A percentile compares a stretch with the other conserved stretches of the same genome.
Evolutionary conservation across 2,888 invertebrate species (phyloP).

Genomic region (Ornithoptera alexandrae): DNA sequence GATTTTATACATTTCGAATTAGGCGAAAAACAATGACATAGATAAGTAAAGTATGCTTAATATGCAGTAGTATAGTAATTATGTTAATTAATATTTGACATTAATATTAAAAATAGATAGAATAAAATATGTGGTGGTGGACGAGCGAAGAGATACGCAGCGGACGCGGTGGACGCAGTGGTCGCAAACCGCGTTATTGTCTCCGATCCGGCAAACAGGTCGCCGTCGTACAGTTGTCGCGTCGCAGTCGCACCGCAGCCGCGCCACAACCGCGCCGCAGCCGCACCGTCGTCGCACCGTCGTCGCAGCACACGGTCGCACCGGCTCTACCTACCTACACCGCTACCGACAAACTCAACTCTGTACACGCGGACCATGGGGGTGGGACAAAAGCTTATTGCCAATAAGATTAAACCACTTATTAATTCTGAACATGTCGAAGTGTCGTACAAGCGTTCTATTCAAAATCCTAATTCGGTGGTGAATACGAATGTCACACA

Average conservation of each 20-base stretch:
- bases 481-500: conserved; percentile 40
- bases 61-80: conserved; percentile 77
- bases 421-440: conserved; percentile 41
- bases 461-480: conserved; percentile 50
- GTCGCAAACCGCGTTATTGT: conserved; percentile 58
- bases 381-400: conserved; percentile 48
- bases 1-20: conserved; percentile 80
- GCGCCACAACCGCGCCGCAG: conserved; percentile 17
- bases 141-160: conserved; percentile 71
- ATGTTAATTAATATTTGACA: conserved; percentile 79
- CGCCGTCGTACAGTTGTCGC: conserved; percentile 29
- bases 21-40: conserved; percentile 79
- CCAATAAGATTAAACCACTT: conserved; percentile 43
- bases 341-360: conserved; percentile 42
- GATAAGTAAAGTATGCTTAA: conserved; percentile 77
- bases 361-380: conserved; percentile 42
- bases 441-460: conserved; percentile 54
- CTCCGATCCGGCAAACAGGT: conserved; percentile 37
- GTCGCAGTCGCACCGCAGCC: conserved; percentile 30
- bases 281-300: conserved; percentile 24
- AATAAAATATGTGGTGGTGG: conserved; percentile 78
- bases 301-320: conserved; percentile 37
- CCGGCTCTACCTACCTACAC: conserved; percentile 37
- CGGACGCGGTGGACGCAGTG: conserved; percentile 51
- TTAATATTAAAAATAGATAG: conserved; percentile 80